A percentile compares a stretch with the other conserved stretches of the same genome.
Conservation (phyloP, 2,888 invertebrate genomes). For the Scaptomyza tumidula region DNA sequence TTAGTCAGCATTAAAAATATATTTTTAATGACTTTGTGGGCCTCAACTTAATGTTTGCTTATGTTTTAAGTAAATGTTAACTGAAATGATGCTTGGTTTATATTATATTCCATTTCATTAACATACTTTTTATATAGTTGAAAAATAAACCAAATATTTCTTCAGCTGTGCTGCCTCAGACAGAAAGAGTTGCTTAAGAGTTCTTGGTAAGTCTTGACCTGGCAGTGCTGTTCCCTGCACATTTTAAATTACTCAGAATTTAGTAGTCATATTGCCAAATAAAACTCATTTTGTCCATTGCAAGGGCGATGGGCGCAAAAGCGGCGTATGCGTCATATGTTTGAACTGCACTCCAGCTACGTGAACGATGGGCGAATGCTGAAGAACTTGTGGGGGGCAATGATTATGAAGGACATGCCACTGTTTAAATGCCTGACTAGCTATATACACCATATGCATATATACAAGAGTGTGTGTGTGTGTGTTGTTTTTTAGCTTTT, state of each 20-base stretch:
- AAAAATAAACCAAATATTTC: not conserved
- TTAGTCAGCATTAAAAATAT: too few species aligned
- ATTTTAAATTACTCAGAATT: slow-evolving; percentile 33
- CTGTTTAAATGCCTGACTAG: slow-evolving; percentile 29
- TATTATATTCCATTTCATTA: too few species aligned
- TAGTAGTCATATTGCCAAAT: slow-evolving; percentile 73
- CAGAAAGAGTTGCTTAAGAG: not conserved
- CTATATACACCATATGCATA: not conserved
- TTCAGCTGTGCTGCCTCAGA: not conserved
- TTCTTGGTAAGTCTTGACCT: slow-evolving; percentile 8
- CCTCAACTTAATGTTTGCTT: too few species aligned
- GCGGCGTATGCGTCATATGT: slow-evolving; percentile 58
- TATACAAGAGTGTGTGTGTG: slow-evolving; percentile 1
- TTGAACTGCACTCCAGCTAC: slow-evolving; percentile 53
- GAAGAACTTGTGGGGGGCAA: slow-evolving; percentile 19
- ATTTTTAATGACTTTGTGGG: too few species aligned
- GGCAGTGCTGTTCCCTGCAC: not conserved
- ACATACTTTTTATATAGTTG: not conserved
- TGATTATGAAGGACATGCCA: slow-evolving; percentile 38
- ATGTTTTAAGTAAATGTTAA: too few species aligned
- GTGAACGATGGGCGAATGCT: slow-evolving; percentile 1
- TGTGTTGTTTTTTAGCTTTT: slow-evolving; percentile 23
- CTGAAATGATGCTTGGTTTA: too few species aligned
- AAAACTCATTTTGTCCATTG: slow-evolving; percentile 64
- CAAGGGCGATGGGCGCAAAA: slow-evolving; percentile 7